Conservation (phyloP, 2,113 vertebrate genomes). For the Pachycephala philippinensis region DNA sequence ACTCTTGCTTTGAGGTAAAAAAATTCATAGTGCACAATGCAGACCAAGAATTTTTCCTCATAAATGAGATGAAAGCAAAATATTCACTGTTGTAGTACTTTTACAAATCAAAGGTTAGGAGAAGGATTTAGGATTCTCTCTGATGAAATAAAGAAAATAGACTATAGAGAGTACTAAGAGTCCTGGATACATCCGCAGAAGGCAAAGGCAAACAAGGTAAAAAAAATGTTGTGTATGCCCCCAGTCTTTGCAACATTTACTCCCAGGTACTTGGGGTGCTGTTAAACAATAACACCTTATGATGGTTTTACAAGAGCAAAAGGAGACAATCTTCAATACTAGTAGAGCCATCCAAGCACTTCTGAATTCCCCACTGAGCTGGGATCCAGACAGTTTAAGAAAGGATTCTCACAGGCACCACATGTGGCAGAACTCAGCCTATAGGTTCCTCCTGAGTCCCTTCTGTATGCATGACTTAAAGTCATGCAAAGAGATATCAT, state of each 20-base stretch:
- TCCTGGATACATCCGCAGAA: not conserved
- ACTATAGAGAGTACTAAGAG: not conserved
- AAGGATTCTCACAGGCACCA: not conserved
- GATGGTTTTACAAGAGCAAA: not conserved
- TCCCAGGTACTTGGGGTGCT: not conserved
- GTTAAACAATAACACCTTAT: not conserved
- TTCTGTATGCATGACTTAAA: not conserved
- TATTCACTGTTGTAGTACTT: not conserved
- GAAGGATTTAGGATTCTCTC: not conserved
- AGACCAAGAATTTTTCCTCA: not conserved
- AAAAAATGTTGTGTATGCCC: not conserved
- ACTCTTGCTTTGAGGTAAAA: not conserved
- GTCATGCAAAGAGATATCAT: not conserved
- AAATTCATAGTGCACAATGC: not conserved
- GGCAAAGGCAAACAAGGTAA: not conserved
- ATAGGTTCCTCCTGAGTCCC: not conserved
- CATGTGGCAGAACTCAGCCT: not conserved
- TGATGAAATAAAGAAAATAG: not conserved
- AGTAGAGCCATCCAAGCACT: not conserved
- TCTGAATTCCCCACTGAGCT: not conserved
- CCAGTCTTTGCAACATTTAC: not conserved
- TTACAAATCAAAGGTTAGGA: not conserved
- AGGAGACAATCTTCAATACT: not conserved
- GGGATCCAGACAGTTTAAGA: not conserved
- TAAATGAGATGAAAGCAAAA: conserved; percentile 10